A percentile compares a stretch with the other conserved stretches of the same genome.
Conservation (phyloP, 1,140 invertebrate genomes). For the Platorchestia sp. region DNA sequence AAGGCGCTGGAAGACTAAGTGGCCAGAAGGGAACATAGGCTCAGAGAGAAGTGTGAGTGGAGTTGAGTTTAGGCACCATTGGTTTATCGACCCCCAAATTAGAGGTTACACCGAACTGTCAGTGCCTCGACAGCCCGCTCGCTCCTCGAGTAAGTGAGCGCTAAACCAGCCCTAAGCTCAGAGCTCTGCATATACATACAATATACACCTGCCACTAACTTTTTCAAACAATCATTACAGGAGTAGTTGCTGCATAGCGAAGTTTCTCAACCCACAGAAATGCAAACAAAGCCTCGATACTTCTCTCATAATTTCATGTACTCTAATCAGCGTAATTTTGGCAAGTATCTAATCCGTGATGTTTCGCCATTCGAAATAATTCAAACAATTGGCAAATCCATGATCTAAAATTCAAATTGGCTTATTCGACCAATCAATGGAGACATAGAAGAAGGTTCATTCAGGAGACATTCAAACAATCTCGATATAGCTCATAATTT, state of each 20-base stretch:
- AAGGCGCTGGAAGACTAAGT: not conserved
- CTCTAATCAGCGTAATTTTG: not conserved
- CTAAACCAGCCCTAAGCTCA: not conserved
- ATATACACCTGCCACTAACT: not conserved
- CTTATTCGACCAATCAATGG: not conserved
- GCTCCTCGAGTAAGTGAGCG: not conserved
- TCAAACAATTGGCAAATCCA: not conserved
- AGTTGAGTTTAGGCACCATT: constrained; percentile 40
- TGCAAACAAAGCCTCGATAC: not conserved
- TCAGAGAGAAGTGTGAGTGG: not conserved
- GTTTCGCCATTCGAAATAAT: not conserved
- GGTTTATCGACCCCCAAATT: constrained; percentile 47
- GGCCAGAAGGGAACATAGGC: constrained; percentile 26
- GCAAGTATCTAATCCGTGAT: not conserved
- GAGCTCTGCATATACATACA: not conserved
- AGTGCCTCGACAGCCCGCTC: not conserved
- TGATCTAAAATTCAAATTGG: not conserved
- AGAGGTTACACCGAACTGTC: not conserved
- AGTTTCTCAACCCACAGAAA: not conserved
- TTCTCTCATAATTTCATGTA: not conserved
- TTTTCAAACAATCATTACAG: not conserved
- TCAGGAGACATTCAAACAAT: not conserved
- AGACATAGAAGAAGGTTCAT: not conserved
- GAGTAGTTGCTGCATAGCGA: not conserved
- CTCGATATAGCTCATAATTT: not conserved